Evolutionary conservation across 1,140 invertebrate species (phyloP).

Genomic region (Heterodera carotae): DNA sequence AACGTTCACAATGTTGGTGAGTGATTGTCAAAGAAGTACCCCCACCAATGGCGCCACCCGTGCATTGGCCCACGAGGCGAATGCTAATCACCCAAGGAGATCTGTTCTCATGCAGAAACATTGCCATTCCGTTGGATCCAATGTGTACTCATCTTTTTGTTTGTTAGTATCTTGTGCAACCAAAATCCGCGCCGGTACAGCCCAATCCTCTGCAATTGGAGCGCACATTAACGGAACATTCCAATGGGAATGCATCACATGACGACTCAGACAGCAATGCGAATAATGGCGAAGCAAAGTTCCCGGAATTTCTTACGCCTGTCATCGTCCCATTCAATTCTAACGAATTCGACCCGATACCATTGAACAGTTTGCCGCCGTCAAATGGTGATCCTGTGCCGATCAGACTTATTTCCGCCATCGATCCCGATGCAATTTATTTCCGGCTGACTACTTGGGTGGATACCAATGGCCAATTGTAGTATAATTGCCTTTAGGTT

Average conservation of each 20-base stretch:
- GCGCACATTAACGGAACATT: neutral
- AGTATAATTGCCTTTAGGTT: slow-evolving; percentile 5
- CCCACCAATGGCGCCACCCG: no score
- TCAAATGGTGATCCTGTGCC: neutral
- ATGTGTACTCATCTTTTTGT: no score
- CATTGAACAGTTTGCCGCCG: slow-evolving; percentile 14
- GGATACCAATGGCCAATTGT: neutral
- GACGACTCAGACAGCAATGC: neutral
- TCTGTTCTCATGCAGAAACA: no score
- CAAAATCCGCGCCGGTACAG: neutral
- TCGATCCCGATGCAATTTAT: slow-evolving; percentile 35
- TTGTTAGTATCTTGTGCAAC: slow-evolving; percentile 7
- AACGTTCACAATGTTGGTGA: slow-evolving; percentile 24
- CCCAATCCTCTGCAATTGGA: neutral
- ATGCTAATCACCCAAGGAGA: no score
- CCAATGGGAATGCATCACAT: neutral
- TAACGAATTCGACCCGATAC: slow-evolving; percentile 14
- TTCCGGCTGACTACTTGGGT: slow-evolving; percentile 35
- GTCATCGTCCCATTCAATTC: slow-evolving; percentile 6
- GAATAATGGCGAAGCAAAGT: neutral
- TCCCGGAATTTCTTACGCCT: neutral
- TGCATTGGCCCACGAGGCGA: no score
- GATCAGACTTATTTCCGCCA: slow-evolving; percentile 32
- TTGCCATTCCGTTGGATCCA: no score
- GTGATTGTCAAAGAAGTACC: neutral